Conservation (phyloP, 2,888 invertebrate genomes). For the Cerastis rubricosa region DNA sequence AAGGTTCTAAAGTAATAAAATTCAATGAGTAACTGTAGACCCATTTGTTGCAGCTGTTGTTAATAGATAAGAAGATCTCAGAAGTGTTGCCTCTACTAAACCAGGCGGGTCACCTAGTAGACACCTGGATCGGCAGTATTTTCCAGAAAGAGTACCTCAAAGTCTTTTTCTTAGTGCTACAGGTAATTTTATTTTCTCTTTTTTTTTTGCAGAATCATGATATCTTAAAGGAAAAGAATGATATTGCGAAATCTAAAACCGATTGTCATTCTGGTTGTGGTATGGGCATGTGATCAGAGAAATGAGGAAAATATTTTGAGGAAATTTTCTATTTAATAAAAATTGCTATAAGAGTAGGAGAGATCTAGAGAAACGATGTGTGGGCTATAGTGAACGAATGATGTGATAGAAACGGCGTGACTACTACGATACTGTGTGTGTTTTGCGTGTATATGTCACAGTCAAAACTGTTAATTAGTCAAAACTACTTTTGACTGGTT, state of each 20-base stretch:
- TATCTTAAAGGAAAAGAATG: neutral
- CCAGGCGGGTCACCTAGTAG: conserved; percentile 97
- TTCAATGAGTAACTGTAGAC: neutral
- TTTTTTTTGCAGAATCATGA: neutral
- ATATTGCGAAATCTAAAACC: neutral
- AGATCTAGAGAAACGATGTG: no score
- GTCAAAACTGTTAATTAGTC: no score
- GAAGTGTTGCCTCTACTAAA: conserved; percentile 97
- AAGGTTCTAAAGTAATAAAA: neutral
- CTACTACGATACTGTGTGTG: no score
- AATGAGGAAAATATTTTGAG: neutral
- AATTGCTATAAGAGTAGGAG: no score
- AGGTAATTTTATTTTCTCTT: conserved; percentile 86
- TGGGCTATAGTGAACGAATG: no score
- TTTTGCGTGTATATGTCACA: no score
- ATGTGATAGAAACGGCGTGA: no score
- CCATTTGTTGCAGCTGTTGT: conserved; percentile 93
- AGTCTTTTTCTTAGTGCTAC: conserved; percentile 98
- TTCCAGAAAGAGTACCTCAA: conserved; percentile 99
- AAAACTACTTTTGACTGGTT: no score
- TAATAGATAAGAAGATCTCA: conserved; percentile 97
- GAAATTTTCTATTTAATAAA: neutral
- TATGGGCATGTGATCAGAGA: neutral
- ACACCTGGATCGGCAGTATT: conserved; percentile 96
- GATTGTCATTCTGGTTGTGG: neutral